Conservation (phyloP, 2,797 vertebrate species). For the Scomberomorus guttatus region DNA sequence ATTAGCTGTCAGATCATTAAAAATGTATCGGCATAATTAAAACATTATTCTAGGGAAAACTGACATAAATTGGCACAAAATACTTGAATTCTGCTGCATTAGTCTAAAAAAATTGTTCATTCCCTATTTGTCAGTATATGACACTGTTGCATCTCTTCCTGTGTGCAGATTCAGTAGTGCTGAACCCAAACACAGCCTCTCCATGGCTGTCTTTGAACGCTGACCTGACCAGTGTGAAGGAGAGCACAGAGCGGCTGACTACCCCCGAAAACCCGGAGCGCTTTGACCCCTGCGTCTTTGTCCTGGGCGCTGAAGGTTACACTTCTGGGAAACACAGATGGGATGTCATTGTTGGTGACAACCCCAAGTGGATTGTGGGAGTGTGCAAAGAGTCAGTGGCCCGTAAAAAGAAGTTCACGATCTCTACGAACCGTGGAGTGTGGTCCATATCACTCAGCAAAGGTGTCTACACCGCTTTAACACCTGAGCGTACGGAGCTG, state of each 20-base stretch:
- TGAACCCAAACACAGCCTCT: slow-evolving; percentile 83
- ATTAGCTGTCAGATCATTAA: not conserved
- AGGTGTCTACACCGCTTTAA: slow-evolving; percentile 80
- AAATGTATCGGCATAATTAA: not conserved
- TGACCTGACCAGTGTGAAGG: slow-evolving; percentile 79
- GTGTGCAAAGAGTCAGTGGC: slow-evolving; percentile 82
- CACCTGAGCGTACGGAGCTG: slow-evolving; percentile 72
- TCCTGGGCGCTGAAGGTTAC: slow-evolving; percentile 83
- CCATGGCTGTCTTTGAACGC: slow-evolving; percentile 84
- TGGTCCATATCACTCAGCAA: slow-evolving; percentile 85
- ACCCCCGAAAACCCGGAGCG: slow-evolving; percentile 71
- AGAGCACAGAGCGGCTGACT: slow-evolving; percentile 66
- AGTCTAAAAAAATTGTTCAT: not conserved
- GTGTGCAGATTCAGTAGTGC: slow-evolving; percentile 79
- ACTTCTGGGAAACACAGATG: slow-evolving; percentile 84
- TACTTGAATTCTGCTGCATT: not conserved
- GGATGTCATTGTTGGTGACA: slow-evolving; percentile 86
- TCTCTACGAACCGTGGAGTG: slow-evolving; percentile 81
- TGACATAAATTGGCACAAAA: not conserved
- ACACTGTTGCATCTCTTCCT: not conserved
- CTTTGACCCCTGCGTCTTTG: slow-evolving; percentile 85
- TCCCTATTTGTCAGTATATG: not conserved
- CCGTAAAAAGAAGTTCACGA: slow-evolving; percentile 82
- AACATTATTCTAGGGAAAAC: not conserved
- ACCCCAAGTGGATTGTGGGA: slow-evolving; percentile 88